Base-by-base conservation (phyloP, 1,140 invertebrate species). In the Diorhabda elongata region DNA sequence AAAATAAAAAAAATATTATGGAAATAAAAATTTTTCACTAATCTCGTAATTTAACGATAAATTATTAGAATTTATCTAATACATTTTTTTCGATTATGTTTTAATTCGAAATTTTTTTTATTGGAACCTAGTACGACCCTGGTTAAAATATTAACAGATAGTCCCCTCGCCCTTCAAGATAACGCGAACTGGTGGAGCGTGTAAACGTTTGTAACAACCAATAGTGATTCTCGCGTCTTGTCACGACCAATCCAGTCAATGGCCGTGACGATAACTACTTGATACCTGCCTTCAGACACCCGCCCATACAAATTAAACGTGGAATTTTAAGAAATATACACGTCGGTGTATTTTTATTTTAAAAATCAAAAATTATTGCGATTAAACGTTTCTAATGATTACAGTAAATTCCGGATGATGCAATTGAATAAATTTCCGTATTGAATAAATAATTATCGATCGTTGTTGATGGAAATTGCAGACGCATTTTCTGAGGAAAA, bases 401-500 rank as follows among this genome's bases (percentile, higher is more conserved):
- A 26, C 26, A 26, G 26, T 26, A 26, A 26, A 26, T 26, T 26
- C 26, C 26, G 26, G 26, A 26, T 26, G 26, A 26, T 26, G 26
- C 26, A 26, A 26, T 26, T 26, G 26, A 26, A 26, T 26, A 26
- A 26, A 26, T 26, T 26, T 26, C 26, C 26, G 26, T 26, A 26
- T 26, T 26, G 26, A 26, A 26, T 26, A 26, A 26, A 26, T 26
- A 26, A 26, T 26, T 26, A 26, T 56, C n/a, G 52, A 7, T 56
- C 52, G 6, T n/a, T n/a, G 52, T 56, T n/a, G 6, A 56, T 56
- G 58, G 58, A 60, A 60, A 64, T 44, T 64, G 62, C 62, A 47
- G 6, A 47, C 69, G 73, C 75, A 76, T 76, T 74, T 73, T 71
- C 26, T 26, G 26, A 26, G 26, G 26, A 26, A 26, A 26, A 26